These are phyloP conservation scores for Anagyrus pseudococci DNA, from an alignment of 2,888 invertebrate genomes.

Conservation along the genomic window DNA sequence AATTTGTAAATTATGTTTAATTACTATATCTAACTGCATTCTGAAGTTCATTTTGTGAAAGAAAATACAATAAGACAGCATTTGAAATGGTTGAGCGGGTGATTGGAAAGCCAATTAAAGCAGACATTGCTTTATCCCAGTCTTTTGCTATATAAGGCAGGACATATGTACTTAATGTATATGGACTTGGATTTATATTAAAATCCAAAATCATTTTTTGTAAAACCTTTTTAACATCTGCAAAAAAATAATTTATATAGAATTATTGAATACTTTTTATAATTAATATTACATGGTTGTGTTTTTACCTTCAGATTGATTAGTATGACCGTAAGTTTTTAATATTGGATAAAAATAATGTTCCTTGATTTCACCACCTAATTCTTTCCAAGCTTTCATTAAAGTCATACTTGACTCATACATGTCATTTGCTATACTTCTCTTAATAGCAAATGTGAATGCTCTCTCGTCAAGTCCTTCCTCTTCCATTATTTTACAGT, in stretches of 20 bases:
- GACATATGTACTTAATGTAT: slow-evolving; percentile 4
- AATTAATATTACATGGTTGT: too few species aligned
- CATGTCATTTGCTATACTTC: slow-evolving; percentile 17
- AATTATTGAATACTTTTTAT: not conserved
- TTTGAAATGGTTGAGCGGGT: not conserved
- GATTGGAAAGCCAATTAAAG: not conserved
- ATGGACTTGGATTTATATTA: slow-evolving; percentile 5
- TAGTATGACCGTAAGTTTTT: slow-evolving; percentile 4
- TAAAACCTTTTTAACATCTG: slow-evolving; percentile 7
- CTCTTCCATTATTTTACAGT: not conserved
- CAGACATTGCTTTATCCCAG: not conserved
- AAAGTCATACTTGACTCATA: slow-evolving; percentile 11
- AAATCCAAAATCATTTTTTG: slow-evolving; percentile 20
- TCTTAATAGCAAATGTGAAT: slow-evolving; percentile 10
- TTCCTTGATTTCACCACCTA: slow-evolving; percentile 11
- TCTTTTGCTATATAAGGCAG: slow-evolving; percentile 6
- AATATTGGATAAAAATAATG: slow-evolving; percentile 20
- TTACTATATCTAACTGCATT: slow-evolving; percentile 15
- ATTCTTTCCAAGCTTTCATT: slow-evolving; percentile 20
- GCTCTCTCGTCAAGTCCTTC: slow-evolving; percentile 3
- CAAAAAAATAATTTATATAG: not conserved
- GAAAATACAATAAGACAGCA: slow-evolving; percentile 6
- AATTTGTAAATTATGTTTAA: too few species aligned
- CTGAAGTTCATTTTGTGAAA: slow-evolving; percentile 12
- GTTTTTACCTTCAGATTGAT: not conserved